Evolutionary conservation across 1,140 invertebrate species (phyloP).

Genomic region (Drosophila nikananu): DNA sequence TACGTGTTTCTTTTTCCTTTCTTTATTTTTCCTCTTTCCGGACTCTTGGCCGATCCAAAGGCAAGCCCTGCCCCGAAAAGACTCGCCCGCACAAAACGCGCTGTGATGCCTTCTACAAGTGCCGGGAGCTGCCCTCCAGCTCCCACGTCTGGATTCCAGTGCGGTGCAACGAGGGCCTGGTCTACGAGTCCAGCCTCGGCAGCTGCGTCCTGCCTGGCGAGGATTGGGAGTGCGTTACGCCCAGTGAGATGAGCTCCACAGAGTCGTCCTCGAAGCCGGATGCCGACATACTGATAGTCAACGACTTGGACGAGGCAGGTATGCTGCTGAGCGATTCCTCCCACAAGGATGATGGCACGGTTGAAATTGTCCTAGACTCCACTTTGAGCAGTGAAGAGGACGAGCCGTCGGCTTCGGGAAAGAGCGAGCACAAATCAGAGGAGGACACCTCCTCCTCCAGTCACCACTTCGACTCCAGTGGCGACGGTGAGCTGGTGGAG

Average conservation of each 20-base stretch:
- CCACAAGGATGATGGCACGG: conserved; percentile 52
- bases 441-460: conserved; percentile 31
- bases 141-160: conserved; percentile 86
- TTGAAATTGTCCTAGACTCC: conserved; percentile 63
- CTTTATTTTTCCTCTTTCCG: conserved; percentile 10
- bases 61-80: conserved; percentile 85
- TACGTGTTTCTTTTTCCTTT: conserved; percentile 10
- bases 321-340: conserved; percentile 30
- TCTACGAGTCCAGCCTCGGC: conserved; percentile 86
- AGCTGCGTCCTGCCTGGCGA: conserved; percentile 86
- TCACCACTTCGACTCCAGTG: conserved; percentile 68
- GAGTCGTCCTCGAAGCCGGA: conserved; percentile 25
- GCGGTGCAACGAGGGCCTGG: conserved; percentile 86
- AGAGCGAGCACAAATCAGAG: not conserved
- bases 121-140: conserved; percentile 85
- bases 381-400: conserved; percentile 65
- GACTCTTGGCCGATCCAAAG: conserved; percentile 33
- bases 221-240: conserved; percentile 83
- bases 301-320: conserved; percentile 53
- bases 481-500: conserved; percentile 73
- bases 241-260: conserved; percentile 48
- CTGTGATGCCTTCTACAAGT: conserved; percentile 86
- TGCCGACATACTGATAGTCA: conserved; percentile 66
- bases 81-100: conserved; percentile 86
- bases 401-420: conserved; percentile 1